Evolutionary conservation across 2,888 invertebrate genomes (phyloP), one percentile per base, ranked within the genome.

Genomic region (Barypeithes pellucidus): DNA sequence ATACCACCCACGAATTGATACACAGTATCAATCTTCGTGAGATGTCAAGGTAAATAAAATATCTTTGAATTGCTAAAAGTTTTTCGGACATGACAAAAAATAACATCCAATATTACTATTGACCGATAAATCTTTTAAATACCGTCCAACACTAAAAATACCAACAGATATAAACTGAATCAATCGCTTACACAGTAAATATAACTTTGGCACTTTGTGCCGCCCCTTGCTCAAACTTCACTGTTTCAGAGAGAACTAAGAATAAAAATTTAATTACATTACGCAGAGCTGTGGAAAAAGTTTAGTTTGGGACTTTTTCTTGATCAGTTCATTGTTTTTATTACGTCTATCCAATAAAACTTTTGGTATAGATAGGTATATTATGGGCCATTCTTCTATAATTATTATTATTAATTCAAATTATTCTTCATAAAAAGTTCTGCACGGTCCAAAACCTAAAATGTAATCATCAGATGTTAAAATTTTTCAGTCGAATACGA

Each of bases 241-340:
- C 24, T 4, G 62, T 11, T 29, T 29, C 45, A 24, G n/a, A 59
- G 36, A 45, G n/a, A 62, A 47, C 20, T 29, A 47, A 29, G 29
- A 29, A 45, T 47, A 45, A 63, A 63, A 45, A 50, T 47, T 63
- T 63, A 63, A 63, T 63, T 63, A 63, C 50, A 16, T 63, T 50
- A 29, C 8, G 63, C 16, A 50, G 14, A 50, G 36, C 24, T 50
- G 36, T 63, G 50, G 36, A 20, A 50, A 63, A 63, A 50, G 63
- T 63, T 45, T 36, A 16, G 16, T 33, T 29, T 54, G 7, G 45
- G 12, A 50, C 14, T 62, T 63, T 63, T 63, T 50, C 63, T 50
- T 63, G 36, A 63, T 63, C 22, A 50, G 50, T 63, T 47, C 50
- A 50, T 47, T 50, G 50, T 63, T 63, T 24, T 29, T 54, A 54